Conservation (phyloP, 64 coral and sea anemone genomes). For the Actinia equina region DNA sequence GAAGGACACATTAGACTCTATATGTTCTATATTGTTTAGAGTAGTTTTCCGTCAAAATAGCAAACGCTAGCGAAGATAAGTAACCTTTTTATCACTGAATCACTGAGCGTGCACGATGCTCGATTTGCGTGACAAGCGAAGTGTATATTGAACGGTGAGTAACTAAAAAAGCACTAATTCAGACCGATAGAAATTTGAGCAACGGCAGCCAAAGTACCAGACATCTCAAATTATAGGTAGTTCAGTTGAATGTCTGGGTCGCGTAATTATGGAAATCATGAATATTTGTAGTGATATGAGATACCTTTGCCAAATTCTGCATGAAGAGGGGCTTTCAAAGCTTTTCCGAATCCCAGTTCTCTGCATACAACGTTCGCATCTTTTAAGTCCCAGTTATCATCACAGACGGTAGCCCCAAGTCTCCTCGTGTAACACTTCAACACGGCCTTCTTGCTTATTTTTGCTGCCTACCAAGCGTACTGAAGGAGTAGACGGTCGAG, state of each 20-base stretch:
- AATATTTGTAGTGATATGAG: neutral
- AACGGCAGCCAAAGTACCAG: too few species aligned
- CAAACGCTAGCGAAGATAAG: too few species aligned
- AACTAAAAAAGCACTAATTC: too few species aligned
- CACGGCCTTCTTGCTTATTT: constrained; percentile 51
- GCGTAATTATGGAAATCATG: too few species aligned
- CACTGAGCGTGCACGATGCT: too few species aligned
- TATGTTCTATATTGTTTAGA: too few species aligned
- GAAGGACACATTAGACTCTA: too few species aligned
- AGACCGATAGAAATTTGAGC: neutral
- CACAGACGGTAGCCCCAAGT: constrained; percentile 88
- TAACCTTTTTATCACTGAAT: too few species aligned
- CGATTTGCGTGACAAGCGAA: too few species aligned
- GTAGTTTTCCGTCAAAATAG: too few species aligned
- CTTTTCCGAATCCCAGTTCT: constrained; percentile 74
- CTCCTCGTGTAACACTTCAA: constrained; percentile 53
- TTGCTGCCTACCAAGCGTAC: constrained; percentile 42
- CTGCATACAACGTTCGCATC: constrained; percentile 71
- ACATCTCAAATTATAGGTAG: constrained; percentile 7
- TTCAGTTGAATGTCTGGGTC: neutral
- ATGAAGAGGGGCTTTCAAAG: constrained; percentile 26
- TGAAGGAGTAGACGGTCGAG: constrained; percentile 31
- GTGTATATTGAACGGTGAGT: too few species aligned
- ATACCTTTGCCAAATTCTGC: constrained; percentile 68
- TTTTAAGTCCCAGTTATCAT: constrained; percentile 77